phyloP scores from a whole-genome alignment of 2,888 invertebrate genomes.

The Meganola albula region DNA sequence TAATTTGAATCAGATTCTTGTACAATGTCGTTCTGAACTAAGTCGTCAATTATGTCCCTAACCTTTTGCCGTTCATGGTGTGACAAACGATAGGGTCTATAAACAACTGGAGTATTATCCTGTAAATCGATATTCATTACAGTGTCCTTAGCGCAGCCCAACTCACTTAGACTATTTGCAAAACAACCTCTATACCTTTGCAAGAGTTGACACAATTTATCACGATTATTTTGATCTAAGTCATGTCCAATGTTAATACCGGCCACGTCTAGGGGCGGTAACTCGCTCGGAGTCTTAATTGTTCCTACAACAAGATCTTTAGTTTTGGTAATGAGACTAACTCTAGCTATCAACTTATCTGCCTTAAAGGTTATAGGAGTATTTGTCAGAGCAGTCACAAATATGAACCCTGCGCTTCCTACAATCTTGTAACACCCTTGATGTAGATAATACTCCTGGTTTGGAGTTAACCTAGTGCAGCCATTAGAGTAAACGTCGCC shows the following conservation, averaged over 20 bases:
- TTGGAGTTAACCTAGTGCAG: no score
- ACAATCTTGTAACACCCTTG: no score
- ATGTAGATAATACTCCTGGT: no score
- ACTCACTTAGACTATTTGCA: slow-evolving; percentile 2
- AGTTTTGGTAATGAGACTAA: no score
- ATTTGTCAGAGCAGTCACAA: no score
- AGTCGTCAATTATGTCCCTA: slow-evolving; percentile 4
- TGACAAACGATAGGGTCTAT: slow-evolving; percentile 6
- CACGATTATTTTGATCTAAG: slow-evolving; percentile 1
- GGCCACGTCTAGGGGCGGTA: slow-evolving; percentile 3
- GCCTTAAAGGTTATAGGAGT: no score
- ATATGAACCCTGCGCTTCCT: no score
- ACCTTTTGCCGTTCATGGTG: slow-evolving; percentile 7
- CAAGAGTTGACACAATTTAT: slow-evolving; percentile 3
- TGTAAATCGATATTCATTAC: slow-evolving; percentile 5
- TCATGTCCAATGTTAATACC: no score
- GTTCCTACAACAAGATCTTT: no score
- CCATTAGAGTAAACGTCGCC: no score
- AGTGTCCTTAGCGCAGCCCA: slow-evolving; percentile 4
- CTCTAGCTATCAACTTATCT: no score
- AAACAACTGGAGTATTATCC: slow-evolving; percentile 2
- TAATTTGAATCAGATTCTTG: slow-evolving; percentile 4
- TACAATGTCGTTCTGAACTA: slow-evolving; percentile 2
- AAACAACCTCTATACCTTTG: slow-evolving; percentile 3
- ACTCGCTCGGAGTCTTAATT: no score